phyloP scores from a whole-genome alignment of 1,140 invertebrate species.

The Drosophila nasuta region DNA sequence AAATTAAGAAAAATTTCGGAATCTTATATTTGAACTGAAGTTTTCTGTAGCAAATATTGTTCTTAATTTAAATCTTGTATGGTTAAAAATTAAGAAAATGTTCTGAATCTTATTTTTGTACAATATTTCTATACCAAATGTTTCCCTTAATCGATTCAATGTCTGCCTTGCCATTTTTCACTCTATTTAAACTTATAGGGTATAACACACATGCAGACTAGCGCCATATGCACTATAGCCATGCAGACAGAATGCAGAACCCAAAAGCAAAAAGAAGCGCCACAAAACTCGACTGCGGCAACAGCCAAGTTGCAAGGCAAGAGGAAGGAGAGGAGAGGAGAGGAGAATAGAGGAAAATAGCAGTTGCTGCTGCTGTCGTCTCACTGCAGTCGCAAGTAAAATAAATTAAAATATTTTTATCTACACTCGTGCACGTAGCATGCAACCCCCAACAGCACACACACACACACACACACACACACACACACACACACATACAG shows the following conservation, averaged over 20 bases:
- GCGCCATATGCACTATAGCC: constrained; percentile 56
- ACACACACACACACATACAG: constrained; percentile 19
- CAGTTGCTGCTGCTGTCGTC: constrained; percentile 9
- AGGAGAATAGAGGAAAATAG: neutral
- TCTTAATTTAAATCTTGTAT: too few species aligned
- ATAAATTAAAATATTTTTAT: constrained; percentile 83
- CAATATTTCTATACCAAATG: too few species aligned
- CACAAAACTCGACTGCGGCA: neutral
- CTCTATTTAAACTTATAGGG: constrained; percentile 11
- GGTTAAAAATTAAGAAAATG: too few species aligned
- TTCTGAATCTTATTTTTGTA: too few species aligned
- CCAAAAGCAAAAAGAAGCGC: constrained; percentile 1
- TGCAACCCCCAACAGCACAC: constrained; percentile 57
- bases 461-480: too few species aligned
- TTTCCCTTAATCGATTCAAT: neutral
- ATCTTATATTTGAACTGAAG: too few species aligned
- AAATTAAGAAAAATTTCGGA: too few species aligned
- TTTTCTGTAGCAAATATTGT: too few species aligned
- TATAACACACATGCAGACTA: constrained; percentile 15
- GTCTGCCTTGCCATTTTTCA: neutral
- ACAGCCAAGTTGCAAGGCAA: neutral
- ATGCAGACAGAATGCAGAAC: constrained; percentile 45
- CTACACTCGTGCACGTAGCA: constrained; percentile 78
- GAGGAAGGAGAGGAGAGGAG: neutral
- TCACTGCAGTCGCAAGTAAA: constrained; percentile 75